These are phyloP conservation scores for Oreocharis arfaki DNA, from an alignment of 2,113 vertebrate species.

Conservation along the genomic window DNA sequence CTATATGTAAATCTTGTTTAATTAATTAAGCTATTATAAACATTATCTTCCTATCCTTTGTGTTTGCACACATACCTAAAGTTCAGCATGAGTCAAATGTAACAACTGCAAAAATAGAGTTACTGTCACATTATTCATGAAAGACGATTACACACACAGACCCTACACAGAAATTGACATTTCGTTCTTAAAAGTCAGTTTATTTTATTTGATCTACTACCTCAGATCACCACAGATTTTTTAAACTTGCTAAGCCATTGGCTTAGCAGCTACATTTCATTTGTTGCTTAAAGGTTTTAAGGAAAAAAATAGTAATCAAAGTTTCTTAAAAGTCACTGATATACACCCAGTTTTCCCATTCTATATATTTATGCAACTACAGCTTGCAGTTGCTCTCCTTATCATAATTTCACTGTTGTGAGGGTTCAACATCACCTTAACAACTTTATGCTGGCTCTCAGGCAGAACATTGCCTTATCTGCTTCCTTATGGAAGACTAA, in stretches of 20 bases:
- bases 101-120: not conserved
- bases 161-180: not conserved
- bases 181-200: not conserved
- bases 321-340: not conserved
- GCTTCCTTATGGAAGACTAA: not conserved
- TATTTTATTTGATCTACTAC: not conserved
- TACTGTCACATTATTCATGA: not conserved
- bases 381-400: not conserved
- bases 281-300: not conserved
- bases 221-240: not conserved
- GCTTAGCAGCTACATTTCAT: not conserved
- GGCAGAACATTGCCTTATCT: fast-evolving
- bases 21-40: not conserved
- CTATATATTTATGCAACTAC: not conserved
- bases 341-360: not conserved
- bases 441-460: not conserved
- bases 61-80: not conserved
- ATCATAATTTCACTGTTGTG: not conserved
- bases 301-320: not conserved
- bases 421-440: not conserved
- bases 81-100: not conserved
- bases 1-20: not conserved
- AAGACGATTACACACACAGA: not conserved
- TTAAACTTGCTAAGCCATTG: not conserved
- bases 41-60: not conserved